Evolutionary conservation across 2,888 invertebrate genomes (phyloP), one percentile per base, ranked within the genome.

Genomic region (Phyllotreta cruciferae): DNA sequence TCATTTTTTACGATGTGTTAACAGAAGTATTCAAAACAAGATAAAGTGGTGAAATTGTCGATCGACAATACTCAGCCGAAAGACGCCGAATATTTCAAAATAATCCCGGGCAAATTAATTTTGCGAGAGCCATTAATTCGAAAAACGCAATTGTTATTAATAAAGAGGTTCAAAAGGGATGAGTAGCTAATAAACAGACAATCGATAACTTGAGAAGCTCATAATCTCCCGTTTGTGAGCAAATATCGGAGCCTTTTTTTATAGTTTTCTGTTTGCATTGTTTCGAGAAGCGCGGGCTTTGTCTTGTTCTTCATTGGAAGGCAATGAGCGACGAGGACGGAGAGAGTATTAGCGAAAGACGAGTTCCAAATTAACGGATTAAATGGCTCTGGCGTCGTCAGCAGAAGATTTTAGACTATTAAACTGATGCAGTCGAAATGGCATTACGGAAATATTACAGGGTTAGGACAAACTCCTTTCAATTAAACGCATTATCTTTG

Each of bases 321-420:
- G 60, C 64, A 69, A 71, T 69, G 67, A 62, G 64, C 60, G 65
- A 60, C 60, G 56, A 58, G 65, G 57, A 67, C 66, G 60, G 63
- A 54, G 62, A 60, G 68, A 50, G 66, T 60, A 63, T 63, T 61
- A 66, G 50, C 62, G 60, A 53, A 70, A 68, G 72, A 71, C 68
- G 67, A 66, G 66, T 62, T 66, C 58, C 64, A 66, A 70, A 71
- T 71, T 70, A 69, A 69, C 65, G 74, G 74, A 74, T 74, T 73
- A 71, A 67, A 68, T 68, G 64, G 66, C 62, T 63, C 38, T 52
- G 58, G 39, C 63, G 68, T 62, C 64, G 64, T 70, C 72, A 73
- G 70, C 71, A 66, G 55, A 58, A 69, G 68, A 70, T 73, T 70
- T 24, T 67, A 66, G 70, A 72, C 70, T 71, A 72, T 73, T 73